phyloP scores from a whole-genome alignment of 2,888 invertebrate genomes.

The Halictus ligatus region DNA sequence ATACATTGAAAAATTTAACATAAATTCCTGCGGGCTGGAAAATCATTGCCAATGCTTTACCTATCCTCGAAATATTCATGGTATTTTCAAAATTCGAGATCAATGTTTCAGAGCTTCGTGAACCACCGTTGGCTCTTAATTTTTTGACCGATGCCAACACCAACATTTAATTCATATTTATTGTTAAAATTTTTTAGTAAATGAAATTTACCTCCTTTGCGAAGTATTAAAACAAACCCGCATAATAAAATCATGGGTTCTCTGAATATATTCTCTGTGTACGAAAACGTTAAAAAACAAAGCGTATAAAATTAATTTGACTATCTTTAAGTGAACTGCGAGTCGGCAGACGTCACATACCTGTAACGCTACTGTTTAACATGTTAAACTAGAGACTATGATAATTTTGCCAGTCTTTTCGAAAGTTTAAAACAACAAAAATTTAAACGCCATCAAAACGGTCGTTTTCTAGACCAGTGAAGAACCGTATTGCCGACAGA shows the following conservation, averaged over 20 bases:
- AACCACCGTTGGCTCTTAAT: too few relatives aligned
- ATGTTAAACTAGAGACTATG: too few relatives aligned
- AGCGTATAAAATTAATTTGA: too few relatives aligned
- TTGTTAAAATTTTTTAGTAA: background rate
- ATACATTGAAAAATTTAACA: background rate
- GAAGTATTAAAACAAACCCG: too few relatives aligned
- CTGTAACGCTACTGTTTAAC: background rate
- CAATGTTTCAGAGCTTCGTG: too few relatives aligned
- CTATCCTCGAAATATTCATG: background rate
- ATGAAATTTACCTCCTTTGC: background rate
- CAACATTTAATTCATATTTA: too few relatives aligned
- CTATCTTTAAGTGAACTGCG: too few relatives aligned
- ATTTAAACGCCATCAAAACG: background rate
- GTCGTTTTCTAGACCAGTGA: background rate
- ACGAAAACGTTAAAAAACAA: background rate
- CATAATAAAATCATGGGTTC: too few relatives aligned
- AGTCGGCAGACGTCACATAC: background rate
- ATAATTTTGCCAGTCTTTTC: background rate
- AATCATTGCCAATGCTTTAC: background rate
- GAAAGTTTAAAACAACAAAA: background rate
- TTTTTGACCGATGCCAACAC: too few relatives aligned
- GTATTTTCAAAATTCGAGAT: background rate
- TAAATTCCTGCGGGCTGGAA: background rate
- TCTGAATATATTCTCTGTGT: too few relatives aligned
- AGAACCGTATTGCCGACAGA: background rate